Evolutionary conservation across 2,888 invertebrate genomes (phyloP).

Genomic region (Timandra comae): DNA sequence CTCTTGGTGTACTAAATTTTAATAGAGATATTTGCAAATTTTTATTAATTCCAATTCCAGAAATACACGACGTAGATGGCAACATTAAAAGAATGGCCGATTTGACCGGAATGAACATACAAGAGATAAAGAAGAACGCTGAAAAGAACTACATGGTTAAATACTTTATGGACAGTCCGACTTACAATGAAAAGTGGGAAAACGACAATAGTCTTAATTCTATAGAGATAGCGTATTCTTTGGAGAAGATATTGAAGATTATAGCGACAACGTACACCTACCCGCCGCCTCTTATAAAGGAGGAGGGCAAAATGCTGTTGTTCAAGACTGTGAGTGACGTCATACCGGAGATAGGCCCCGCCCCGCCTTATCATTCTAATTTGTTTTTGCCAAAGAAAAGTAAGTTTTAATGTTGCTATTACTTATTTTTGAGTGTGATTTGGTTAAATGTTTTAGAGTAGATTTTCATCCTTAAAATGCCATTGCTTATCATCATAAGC

Average conservation of each 20-base stretch:
- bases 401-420: constrained; percentile 17
- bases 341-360: constrained; percentile 39
- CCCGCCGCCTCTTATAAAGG: too few relatives aligned
- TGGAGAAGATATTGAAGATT: constrained; percentile 49
- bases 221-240: constrained; percentile 41
- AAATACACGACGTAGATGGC: constrained; percentile 35
- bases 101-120: constrained; percentile 51
- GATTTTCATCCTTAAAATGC: too few relatives aligned
- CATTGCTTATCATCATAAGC: too few relatives aligned
- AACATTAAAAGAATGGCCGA: constrained; percentile 48
- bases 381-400: constrained; percentile 24
- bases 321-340: constrained; percentile 22
- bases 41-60: too few relatives aligned
- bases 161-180: constrained; percentile 48
- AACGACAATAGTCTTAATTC: constrained; percentile 39
- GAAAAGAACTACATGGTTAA: constrained; percentile 49
- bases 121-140: constrained; percentile 41
- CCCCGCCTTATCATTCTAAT: constrained; percentile 31
- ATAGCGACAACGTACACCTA: constrained; percentile 18
- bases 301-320: too few relatives aligned
- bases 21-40: too few relatives aligned
- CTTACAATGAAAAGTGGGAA: constrained; percentile 41
- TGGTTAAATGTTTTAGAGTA: too few relatives aligned
- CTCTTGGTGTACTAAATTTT: too few relatives aligned
- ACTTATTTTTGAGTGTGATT: too few relatives aligned